A percentile compares a stretch with the other conserved stretches of the same genome.
These are phyloP conservation scores for human DNA, from an alignment of 2,113 vertebrate genomes.

Conservation along the genomic window DNA sequence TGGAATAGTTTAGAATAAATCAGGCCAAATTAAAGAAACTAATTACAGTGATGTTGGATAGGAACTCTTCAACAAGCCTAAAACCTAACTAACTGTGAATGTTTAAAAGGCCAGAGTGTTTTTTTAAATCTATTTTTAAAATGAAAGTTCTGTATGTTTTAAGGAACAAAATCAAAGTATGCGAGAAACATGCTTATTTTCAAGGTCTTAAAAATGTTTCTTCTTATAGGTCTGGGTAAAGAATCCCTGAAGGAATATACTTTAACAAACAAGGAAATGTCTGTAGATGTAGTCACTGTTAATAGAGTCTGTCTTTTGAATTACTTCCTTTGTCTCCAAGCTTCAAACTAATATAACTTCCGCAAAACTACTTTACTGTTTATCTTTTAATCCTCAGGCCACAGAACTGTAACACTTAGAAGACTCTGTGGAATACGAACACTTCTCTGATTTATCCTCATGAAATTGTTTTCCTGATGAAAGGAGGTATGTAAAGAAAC, in stretches of 20 bases:
- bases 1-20: constrained; percentile 77
- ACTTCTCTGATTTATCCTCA: not conserved
- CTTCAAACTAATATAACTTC: constrained; percentile 75
- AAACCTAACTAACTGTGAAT: constrained; percentile 64
- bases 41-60: constrained; percentile 62
- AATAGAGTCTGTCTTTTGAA: constrained; percentile 72
- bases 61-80: constrained; percentile 59
- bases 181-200: constrained; percentile 55
- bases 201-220: constrained; percentile 59
- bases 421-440: constrained; percentile 67
- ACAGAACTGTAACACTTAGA: constrained; percentile 71
- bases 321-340: constrained; percentile 76
- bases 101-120: constrained; percentile 66
- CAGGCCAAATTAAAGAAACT: constrained; percentile 68
- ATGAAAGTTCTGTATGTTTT: constrained; percentile 67
- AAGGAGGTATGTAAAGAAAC: not conserved
- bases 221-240: constrained; percentile 30
- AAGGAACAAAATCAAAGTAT: constrained; percentile 65
- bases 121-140: constrained; percentile 63
- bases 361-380: constrained; percentile 73
- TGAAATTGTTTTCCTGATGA: not conserved
- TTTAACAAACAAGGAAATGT: constrained; percentile 46
- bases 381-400: constrained; percentile 80
- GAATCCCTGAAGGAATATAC: constrained; percentile 64
- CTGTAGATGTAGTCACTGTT: constrained; percentile 48